A percentile compares a stretch with the other conserved stretches of the same genome.
These are phyloP conservation scores for Acholoe squamosa DNA, from an alignment of 2,888 invertebrate genomes.

Conservation along the genomic window DNA sequence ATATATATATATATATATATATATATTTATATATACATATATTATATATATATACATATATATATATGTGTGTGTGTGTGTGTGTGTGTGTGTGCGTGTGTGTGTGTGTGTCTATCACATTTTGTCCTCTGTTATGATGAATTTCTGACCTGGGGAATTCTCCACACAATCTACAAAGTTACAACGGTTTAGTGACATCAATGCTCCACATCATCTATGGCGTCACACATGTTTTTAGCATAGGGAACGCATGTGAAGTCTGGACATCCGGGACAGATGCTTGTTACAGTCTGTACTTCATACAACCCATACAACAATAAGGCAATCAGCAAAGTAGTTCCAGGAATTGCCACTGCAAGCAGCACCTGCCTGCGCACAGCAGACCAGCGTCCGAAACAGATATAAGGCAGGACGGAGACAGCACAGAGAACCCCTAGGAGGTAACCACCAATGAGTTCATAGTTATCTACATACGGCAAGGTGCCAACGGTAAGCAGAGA, in stretches of 20 bases:
- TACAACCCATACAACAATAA: neutral
- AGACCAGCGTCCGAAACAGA: slow-evolving; percentile 36
- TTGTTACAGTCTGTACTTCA: slow-evolving; percentile 1
- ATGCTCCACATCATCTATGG: too few species aligned
- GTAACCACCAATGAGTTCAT: slow-evolving; percentile 23
- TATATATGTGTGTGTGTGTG: too few species aligned
- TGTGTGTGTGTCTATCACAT: too few species aligned
- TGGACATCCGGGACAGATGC: neutral
- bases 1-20: too few species aligned
- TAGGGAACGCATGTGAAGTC: slow-evolving; percentile 29
- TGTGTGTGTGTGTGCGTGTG: too few species aligned
- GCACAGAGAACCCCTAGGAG: neutral
- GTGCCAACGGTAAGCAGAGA: neutral
- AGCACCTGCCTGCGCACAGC: neutral
- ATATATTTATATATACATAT: too few species aligned
- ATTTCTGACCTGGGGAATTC: too few species aligned
- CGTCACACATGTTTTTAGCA: neutral
- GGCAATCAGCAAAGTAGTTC: neutral
- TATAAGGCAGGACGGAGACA: neutral
- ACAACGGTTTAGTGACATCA: too few species aligned
- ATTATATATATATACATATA: too few species aligned
- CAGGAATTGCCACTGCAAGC: neutral
- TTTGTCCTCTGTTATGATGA: too few species aligned
- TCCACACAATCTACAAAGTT: too few species aligned
- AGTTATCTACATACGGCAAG: slow-evolving; percentile 29